phyloP scores from a whole-genome alignment of 35 echinoderm and acorn worm species.

The Hemicentrotus pulcherrimus region DNA sequence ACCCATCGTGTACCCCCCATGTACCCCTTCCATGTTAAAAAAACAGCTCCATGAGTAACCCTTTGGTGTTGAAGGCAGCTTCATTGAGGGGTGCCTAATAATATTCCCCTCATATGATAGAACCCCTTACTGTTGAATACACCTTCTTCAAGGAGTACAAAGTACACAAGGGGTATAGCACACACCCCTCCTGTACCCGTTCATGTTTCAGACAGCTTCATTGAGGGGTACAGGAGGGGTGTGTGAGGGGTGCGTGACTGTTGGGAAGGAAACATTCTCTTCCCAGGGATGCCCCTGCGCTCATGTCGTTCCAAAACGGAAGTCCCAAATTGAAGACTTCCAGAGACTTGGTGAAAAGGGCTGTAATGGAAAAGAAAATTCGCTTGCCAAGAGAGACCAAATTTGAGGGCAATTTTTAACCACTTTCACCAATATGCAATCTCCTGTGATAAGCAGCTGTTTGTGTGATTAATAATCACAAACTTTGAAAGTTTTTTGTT shows the following conservation, averaged over 20 bases:
- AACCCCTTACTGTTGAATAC: too few species aligned
- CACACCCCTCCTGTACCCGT: too few species aligned
- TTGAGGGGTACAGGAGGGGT: neutral
- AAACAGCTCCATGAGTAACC: too few species aligned
- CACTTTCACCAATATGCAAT: neutral
- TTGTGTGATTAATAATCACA: neutral
- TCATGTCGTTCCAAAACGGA: neutral
- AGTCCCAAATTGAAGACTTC: slow-evolving; percentile 39
- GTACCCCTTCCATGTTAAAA: too few species aligned
- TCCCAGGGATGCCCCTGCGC: neutral
- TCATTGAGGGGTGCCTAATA: too few species aligned
- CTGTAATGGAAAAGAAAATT: neutral
- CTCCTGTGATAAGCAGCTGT: neutral
- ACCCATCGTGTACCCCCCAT: too few species aligned
- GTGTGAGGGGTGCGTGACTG: neutral
- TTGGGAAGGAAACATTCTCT: neutral
- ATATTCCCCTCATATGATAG: too few species aligned
- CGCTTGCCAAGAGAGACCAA: neutral
- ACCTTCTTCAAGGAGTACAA: too few species aligned
- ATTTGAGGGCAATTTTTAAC: neutral
- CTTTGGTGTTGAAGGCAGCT: too few species aligned
- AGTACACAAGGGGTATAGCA: too few species aligned
- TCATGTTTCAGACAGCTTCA: too few species aligned
- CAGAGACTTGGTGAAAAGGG: neutral
- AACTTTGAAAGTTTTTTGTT: neutral